Evolutionary conservation across 1,140 invertebrate species (phyloP), one percentile per base, ranked within the genome.

Genomic region (Gonatopus flavifemur): DNA sequence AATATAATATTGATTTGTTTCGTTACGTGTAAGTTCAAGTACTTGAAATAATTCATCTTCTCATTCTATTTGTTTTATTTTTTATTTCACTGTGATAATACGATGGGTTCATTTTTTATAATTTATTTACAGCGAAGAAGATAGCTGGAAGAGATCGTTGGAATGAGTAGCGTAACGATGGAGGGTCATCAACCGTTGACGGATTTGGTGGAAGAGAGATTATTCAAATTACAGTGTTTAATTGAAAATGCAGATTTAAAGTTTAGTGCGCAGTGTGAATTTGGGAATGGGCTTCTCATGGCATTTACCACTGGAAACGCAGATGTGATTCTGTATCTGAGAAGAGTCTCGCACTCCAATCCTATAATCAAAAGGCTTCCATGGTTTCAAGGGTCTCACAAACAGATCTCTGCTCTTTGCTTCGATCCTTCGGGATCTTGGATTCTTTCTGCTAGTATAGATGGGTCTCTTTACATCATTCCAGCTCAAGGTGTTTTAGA

Each of bases 341-440:
- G 69, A 35, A 67, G 57, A 32, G 60, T 72, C 18, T 55, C 59
- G 5, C 28, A 44, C n/a, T 53, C 49, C 20, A 60, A 50, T 52
- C 82, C 79, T 35, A 72, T 86, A n/a, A 66, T 86, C n/a, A 87
- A 84, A 60, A 81, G 83, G 62, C 73, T 89, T 48, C 82, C 84
- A 52, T 89, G 87, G 87, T 85, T 85, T 67, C 75, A 77, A 53
- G 80, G 82, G 21, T 71, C 70, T 16, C 76, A 80, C 35, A 84
- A 84, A 69, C 69, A 74, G 52, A 84, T 89, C 30, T 77, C 83
- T 52, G 81, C 83, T 46, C 65, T 88, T 46, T 86, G 84, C 66
- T 88, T 89, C 71, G 86, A 88, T 74, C 82, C 85, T 18, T 78
- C 80, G n/a, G 85, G 85, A 28, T 78, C 81, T 37, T 88, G 86